phyloP scores from a whole-genome alignment of 2,888 invertebrate species.

The Perizoma flavofasciatum region DNA sequence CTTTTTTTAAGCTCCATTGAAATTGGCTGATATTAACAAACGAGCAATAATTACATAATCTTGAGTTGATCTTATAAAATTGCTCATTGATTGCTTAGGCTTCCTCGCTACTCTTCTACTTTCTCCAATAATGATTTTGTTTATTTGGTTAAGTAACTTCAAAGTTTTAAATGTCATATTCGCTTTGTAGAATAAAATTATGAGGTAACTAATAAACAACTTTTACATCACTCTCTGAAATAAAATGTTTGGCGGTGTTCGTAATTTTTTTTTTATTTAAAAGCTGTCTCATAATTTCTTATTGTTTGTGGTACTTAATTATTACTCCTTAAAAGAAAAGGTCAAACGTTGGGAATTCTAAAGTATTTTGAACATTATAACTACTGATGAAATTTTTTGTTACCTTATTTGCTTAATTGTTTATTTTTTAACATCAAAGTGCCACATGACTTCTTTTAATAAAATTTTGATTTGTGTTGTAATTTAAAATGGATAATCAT shows the following conservation, averaged over 20 bases:
- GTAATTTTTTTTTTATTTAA: neutral
- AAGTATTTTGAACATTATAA: constrained; percentile 14
- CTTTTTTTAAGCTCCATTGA: too few species aligned
- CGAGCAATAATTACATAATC: too few species aligned
- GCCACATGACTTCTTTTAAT: neutral
- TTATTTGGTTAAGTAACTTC: constrained; percentile 9
- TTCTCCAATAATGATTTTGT: constrained; percentile 7
- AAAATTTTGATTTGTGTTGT: neutral
- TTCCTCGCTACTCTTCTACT: neutral
- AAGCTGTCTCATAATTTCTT: constrained; percentile 5
- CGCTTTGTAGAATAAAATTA: constrained; percentile 2
- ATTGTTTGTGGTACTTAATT: constrained; percentile 14
- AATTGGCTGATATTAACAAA: too few species aligned
- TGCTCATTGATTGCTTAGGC: too few species aligned
- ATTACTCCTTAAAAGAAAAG: constrained; percentile 1
- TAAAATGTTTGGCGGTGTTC: neutral
- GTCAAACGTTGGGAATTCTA: neutral
- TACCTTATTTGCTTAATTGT: neutral
- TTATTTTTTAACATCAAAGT: constrained; percentile 1
- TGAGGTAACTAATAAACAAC: constrained; percentile 16
- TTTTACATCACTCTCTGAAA: constrained; percentile 9
- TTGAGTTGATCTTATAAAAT: too few species aligned
- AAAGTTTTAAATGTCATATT: constrained; percentile 15
- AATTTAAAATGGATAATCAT: neutral
- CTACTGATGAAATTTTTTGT: constrained; percentile 1